A percentile compares a stretch with the other conserved stretches of the same genome.
These are phyloP conservation scores for Hemibagrus guttatus DNA, from an alignment of 2,797 vertebrate species.

Conservation along the genomic window DNA sequence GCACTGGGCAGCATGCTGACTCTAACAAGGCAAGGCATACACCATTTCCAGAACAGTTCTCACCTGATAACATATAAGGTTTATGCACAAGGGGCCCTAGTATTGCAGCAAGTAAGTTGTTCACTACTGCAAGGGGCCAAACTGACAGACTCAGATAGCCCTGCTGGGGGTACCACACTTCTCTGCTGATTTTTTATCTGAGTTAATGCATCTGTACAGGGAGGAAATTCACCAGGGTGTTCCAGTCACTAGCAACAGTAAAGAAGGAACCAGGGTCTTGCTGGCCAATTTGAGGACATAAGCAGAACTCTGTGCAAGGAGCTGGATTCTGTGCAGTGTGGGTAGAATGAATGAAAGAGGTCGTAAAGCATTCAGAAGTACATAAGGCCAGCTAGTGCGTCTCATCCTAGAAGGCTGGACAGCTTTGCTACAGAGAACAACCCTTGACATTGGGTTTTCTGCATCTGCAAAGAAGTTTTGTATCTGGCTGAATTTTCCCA, in stretches of 20 bases:
- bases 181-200: background rate
- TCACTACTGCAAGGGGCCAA: too few species aligned
- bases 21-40: background rate
- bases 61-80: background rate
- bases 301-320: background rate
- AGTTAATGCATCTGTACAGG: background rate
- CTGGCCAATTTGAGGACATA: background rate
- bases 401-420: background rate
- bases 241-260: background rate
- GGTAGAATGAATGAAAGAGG: background rate
- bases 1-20: background rate
- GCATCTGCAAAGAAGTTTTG: background rate
- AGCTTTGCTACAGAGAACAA: background rate
- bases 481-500: background rate
- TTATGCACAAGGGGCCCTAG: background rate
- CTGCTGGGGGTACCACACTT: background rate
- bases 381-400: background rate
- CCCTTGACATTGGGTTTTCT: background rate
- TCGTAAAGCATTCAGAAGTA: background rate
- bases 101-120: too few species aligned
- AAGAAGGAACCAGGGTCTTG: background rate
- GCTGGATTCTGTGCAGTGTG: background rate
- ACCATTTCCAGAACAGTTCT: background rate
- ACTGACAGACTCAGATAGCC: too few species aligned
- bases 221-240: background rate